A percentile compares a stretch with the other conserved stretches of the same genome.
These are phyloP conservation scores for Agrochola lychnidis DNA, from an alignment of 2,888 invertebrate species.

Conservation along the genomic window DNA sequence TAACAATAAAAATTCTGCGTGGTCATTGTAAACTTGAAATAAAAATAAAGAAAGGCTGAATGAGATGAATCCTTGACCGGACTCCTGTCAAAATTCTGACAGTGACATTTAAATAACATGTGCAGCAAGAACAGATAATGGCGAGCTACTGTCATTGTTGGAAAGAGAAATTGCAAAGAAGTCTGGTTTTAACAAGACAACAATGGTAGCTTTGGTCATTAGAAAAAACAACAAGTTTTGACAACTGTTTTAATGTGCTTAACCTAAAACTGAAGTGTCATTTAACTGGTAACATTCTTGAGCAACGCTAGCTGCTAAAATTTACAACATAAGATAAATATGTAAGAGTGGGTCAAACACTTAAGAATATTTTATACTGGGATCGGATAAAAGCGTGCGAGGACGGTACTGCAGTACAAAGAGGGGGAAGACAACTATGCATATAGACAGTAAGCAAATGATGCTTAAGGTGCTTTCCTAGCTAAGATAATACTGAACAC, in stretches of 20 bases:
- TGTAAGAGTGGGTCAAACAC: slow-evolving; percentile 20
- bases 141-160: slow-evolving; percentile 34
- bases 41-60: slow-evolving; percentile 61
- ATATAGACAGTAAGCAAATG: neutral
- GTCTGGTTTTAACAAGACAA: slow-evolving; percentile 37
- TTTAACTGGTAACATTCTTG: slow-evolving; percentile 28
- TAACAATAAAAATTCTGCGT: slow-evolving; percentile 78
- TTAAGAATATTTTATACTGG: neutral
- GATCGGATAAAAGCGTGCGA: neutral
- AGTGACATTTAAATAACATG: slow-evolving; percentile 63
- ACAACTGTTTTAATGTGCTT: slow-evolving; percentile 26
- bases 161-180: slow-evolving; percentile 43
- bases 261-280: slow-evolving; percentile 49
- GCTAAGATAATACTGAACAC: neutral
- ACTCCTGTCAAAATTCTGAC: slow-evolving; percentile 66
- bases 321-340: slow-evolving; percentile 9
- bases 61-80: slow-evolving; percentile 75
- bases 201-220: slow-evolving; percentile 39
- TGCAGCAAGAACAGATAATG: slow-evolving; percentile 42
- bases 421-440: neutral
- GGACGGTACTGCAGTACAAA: neutral
- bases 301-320: slow-evolving; percentile 30
- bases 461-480: too few relatives aligned
- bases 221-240: slow-evolving; percentile 21
- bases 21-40: slow-evolving; percentile 81